Percentiles rank a stretch among this genome's conserved stretches.
Evolutionary conservation across 2,888 invertebrate species (phyloP).

Genomic region (Pollenia amentaria): DNA sequence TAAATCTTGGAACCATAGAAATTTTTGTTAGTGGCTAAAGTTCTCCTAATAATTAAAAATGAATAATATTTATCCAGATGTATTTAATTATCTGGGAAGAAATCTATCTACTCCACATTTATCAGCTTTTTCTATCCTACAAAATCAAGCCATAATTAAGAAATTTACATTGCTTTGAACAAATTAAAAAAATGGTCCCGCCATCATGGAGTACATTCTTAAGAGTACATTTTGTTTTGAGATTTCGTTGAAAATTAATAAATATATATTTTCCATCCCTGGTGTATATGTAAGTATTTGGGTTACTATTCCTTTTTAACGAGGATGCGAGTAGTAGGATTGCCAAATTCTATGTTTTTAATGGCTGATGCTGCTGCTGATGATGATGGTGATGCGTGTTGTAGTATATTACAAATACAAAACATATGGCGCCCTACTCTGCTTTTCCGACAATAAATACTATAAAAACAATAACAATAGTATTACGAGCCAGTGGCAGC

Average conservation of each 20-base stretch:
- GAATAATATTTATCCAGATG: too few relatives aligned
- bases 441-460: neutral
- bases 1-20: too few relatives aligned
- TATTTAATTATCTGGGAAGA: too few relatives aligned
- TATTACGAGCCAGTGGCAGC: conserved; percentile 4
- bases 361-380: conserved; percentile 38
- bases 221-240: too few relatives aligned
- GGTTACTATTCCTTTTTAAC: conserved; percentile 48
- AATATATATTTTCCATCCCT: neutral
- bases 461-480: conserved; percentile 29
- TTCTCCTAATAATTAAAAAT: too few relatives aligned
- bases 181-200: too few relatives aligned
- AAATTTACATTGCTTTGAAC: too few relatives aligned
- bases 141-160: too few relatives aligned
- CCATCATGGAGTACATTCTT: too few relatives aligned
- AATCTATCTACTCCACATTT: too few relatives aligned
- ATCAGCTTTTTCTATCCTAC: too few relatives aligned
- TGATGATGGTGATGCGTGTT: conserved; percentile 48
- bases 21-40: too few relatives aligned
- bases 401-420: neutral
- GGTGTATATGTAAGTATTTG: conserved; percentile 38
- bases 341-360: conserved; percentile 28
- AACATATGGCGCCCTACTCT: conserved; percentile 59
- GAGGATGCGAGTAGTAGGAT: conserved; percentile 16
- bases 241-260: neutral